Evolutionary conservation across 2,888 invertebrate species (phyloP), one percentile per base, ranked within the genome.

Genomic region (Hyles lineata): DNA sequence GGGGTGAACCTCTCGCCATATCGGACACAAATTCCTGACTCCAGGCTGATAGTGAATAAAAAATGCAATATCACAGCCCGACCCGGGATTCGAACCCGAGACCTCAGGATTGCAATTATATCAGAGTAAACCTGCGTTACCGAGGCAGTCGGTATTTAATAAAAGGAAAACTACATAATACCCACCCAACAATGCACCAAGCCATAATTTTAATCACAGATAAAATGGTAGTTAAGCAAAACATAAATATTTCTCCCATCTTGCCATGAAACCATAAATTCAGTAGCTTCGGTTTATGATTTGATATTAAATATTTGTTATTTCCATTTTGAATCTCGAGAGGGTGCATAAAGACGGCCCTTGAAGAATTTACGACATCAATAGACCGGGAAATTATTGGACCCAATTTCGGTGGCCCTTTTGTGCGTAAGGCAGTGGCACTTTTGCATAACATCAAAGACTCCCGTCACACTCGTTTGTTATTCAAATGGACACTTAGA

Each of bases 391-490:
- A 67, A 72, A 72, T 72, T 29, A 69, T 72, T 72, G 58, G 67
- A 72, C 58, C 72, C 72, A 72, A 72, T 58, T 71, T 63, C 43
- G 72, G 63, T 67, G 50, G 73, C 29, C 58, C 67, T 63, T 70
- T 59, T 59, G 50, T 55, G 52, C 50, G 71, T 70, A 70, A 61
- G 32, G 72, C 60, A 29, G 67, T 71, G 61, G 23, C 55, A 55
- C 70, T 72, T 72, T 74, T 74, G 72, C 72, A 72, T 72, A 55
- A 69, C 71, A 70, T 74, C 72, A 71, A 74, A 74, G 61, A 63
- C 55, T 69, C 23, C 69, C 72, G 71, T 70, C 61, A 72, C 72
- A 74, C 70, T 74, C 72, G 70, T 74, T 74, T 72, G 72, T 72
- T 70, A 70, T 70, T 63, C 70, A 74, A 72, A 74, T 74, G 72